Base-by-base conservation (phyloP, 1,140 invertebrate genomes). In the Pseudoatta argentina region DNA sequence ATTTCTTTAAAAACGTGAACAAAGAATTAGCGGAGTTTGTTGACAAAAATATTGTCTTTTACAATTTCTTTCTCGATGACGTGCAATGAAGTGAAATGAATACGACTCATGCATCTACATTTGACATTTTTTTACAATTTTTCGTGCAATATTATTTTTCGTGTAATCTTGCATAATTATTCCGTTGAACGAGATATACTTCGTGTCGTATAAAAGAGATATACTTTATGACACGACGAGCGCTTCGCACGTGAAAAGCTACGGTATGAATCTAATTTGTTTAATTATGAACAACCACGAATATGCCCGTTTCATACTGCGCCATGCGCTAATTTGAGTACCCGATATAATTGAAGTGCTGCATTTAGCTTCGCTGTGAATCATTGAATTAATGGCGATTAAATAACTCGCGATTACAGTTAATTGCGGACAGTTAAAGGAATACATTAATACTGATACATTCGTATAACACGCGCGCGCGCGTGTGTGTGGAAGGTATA, bases 251-350 rank as follows among this genome's bases (percentile, higher is more conserved):
- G 5, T 59, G 67, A 27, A 82, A 82, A 59, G 39, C 12, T 30
- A 73, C 21, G 67, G 57, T 81, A 71, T 27, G 51, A 71, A 72
- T 30, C 30, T 24, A 44, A 67, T 75, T 83, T 48, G 79, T 83
- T 83, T 75, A 61, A 83, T 83, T 75, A 73, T 75, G 79, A 51
- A 61, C 44, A 75, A 34, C n/a, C 39, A 83, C 44, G 69, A 48
- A 48, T 83, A 73, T 27, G 55, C 24, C 16, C 27, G 27, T 75
- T 83, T 61, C 44, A 14, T 69, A 21, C 18, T 59, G 39, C 67
- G 57, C 57, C 48, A 57, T 69, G 61, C 76, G 85, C 89, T 83
- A 89, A 88, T 85, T 92, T 87, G 78, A 75, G 67, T 63, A 63
- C 12, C 14, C 67, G 75, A 72, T 86, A 73, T 73, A 48, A 57